Percentiles rank a stretch among this genome's conserved stretches.
These are phyloP conservation scores for Oxyura jamaicensis DNA, from an alignment of 2,113 vertebrate genomes.

Conservation along the genomic window DNA sequence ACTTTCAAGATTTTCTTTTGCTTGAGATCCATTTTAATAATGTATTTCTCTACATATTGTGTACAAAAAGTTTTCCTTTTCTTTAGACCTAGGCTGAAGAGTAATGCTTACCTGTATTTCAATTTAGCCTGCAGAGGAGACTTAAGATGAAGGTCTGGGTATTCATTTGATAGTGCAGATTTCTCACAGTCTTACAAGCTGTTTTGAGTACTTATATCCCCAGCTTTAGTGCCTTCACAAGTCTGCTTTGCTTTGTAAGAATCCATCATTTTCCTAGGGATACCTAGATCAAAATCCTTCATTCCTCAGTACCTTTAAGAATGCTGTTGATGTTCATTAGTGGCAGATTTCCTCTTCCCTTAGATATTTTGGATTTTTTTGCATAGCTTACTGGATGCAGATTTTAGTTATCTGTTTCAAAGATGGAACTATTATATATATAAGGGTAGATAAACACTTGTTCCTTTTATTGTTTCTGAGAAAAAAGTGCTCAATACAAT, in stretches of 20 bases:
- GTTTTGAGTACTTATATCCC: background rate
- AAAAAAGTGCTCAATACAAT: background rate
- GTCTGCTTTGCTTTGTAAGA: background rate
- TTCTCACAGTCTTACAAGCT: background rate
- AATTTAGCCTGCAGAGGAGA: background rate
- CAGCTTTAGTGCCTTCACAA: background rate
- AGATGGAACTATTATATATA: background rate
- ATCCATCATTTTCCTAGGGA: background rate
- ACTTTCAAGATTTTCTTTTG: background rate
- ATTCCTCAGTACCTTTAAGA: rapidly evolving
- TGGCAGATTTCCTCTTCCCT: background rate
- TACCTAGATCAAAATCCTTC: background rate
- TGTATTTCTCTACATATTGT: background rate
- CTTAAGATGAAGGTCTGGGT: background rate
- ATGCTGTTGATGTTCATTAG: background rate
- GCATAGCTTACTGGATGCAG: background rate
- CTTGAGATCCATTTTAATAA: background rate
- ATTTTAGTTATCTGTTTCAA: background rate
- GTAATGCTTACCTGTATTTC: background rate
- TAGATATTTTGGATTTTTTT: background rate
- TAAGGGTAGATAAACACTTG: background rate
- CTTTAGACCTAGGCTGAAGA: background rate
- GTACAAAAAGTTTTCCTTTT: background rate
- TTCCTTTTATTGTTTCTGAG: background rate
- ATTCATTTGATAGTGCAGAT: background rate